phyloP scores from a whole-genome alignment of 2,888 invertebrate genomes.

The Plemyria rubiginata region DNA sequence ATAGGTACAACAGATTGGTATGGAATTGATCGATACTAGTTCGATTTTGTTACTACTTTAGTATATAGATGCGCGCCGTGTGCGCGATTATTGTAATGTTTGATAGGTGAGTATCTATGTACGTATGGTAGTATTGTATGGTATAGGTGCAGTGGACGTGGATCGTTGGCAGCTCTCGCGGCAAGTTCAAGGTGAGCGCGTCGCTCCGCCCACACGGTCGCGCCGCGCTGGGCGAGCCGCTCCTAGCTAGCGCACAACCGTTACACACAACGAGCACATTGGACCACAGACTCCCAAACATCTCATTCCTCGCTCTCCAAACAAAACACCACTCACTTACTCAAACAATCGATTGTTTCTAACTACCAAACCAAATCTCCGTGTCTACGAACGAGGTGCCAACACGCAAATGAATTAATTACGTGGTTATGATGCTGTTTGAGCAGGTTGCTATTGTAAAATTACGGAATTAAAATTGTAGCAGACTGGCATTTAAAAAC shows the following conservation, averaged over 20 bases:
- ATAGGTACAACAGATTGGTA: not conserved
- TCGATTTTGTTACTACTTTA: not conserved
- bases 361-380: constrained; percentile 50
- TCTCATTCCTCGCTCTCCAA: constrained; percentile 54
- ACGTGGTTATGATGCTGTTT: constrained; percentile 26
- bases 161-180: constrained; percentile 65
- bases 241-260: constrained; percentile 64
- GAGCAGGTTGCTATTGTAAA: not conserved
- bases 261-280: constrained; percentile 70
- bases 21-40: not conserved
- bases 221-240: constrained; percentile 41
- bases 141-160: constrained; percentile 42
- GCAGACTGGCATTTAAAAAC: constrained; percentile 36
- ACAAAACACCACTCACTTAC: constrained; percentile 50
- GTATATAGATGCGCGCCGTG: not conserved
- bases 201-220: constrained; percentile 77
- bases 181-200: constrained; percentile 84
- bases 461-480: constrained; percentile 34
- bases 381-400: constrained; percentile 49
- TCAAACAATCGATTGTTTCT: constrained; percentile 60
- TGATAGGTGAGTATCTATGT: constrained; percentile 39
- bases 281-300: constrained; percentile 66
- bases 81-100: constrained; percentile 3
- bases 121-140: constrained; percentile 42
- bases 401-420: constrained; percentile 53